Evolutionary conservation across 2,113 vertebrate genomes (phyloP), one percentile per base, ranked within the genome.

Genomic region (Anoplopoma fimbria): DNA sequence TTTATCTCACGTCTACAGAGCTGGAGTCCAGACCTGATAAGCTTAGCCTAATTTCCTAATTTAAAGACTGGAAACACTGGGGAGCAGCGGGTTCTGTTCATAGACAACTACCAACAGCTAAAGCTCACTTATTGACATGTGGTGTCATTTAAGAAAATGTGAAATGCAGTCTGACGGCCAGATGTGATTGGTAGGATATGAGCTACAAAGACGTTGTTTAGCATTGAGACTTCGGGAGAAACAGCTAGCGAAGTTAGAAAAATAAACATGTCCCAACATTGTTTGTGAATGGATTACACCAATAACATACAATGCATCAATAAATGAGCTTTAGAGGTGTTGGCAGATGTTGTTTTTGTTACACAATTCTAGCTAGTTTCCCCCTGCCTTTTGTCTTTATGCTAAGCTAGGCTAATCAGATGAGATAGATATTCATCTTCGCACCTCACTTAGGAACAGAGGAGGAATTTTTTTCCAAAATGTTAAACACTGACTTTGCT

Each of bases 401-500:
- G 42, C 34, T 38, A 40, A 29, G 31, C 60, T 62, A 34, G 14
- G 12, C n/a, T 27, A 67, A 42, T 45, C 63, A 63, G 9, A 31
- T 15, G 0, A 23, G 21, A 10, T 19, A 9, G 47, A 51, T 51
- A 8, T 23, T 51, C 42, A 17, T 14, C 42, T 45, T 5, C 42
- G 0, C 5, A 21, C 9, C 21, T 51, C 47, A 51, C 47, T 51
- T 51, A 6, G 1, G 7, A 23, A 23, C 2, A 51, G 47, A 51
- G 47, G 17, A 47, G 13, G 17, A 58, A 27, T 57, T 23, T 27
- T 21, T 53, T 42, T 13, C 40, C 40, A 42, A 42, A 42, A 42
- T 3, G 40, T 42, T 42, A 14, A 42, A 42, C 7, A 64, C 33
- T 78, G 53, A 68, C 79, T 42, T 40, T 75, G 45, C 51, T 47